Evolutionary conservation across 2,888 invertebrate species (phyloP).

Genomic region (Cecidostiba fungosa): DNA sequence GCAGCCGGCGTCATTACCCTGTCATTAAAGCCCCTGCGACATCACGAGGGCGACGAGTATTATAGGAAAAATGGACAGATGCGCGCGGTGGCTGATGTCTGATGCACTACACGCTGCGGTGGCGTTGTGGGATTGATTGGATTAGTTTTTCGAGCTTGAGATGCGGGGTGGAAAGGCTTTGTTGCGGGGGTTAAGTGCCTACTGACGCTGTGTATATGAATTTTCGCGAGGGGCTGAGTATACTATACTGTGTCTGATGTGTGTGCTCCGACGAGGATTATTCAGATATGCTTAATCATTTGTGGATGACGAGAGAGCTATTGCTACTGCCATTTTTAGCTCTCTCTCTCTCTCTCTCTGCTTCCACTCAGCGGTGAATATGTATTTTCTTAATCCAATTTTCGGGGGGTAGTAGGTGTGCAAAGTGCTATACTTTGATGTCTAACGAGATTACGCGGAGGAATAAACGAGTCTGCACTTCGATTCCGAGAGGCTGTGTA

Average conservation of each 20-base stretch:
- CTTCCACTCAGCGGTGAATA: background rate
- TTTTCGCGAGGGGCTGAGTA: background rate
- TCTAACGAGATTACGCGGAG: background rate
- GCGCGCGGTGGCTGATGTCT: constrained; percentile 9
- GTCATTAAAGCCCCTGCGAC: background rate
- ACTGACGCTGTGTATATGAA: background rate
- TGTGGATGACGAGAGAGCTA: background rate
- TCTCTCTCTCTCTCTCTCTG: background rate
- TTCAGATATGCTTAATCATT: constrained; percentile 10
- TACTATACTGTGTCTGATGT: background rate
- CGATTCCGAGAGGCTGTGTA: background rate
- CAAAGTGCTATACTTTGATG: background rate
- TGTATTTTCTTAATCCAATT: constrained; percentile 11
- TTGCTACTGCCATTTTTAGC: background rate
- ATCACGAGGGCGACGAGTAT: background rate
- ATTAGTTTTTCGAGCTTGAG: constrained; percentile 39
- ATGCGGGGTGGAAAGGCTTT: constrained; percentile 10
- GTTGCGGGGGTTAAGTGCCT: background rate
- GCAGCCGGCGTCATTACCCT: constrained; percentile 15
- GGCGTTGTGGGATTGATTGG: constrained; percentile 32
- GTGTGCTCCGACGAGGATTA: background rate
- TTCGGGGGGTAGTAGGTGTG: background rate
- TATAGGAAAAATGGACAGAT: constrained; percentile 21
- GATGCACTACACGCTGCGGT: background rate
- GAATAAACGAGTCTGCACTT: background rate